phyloP scores from a whole-genome alignment of 2,113 vertebrate genomes.

The Fulica atra region DNA sequence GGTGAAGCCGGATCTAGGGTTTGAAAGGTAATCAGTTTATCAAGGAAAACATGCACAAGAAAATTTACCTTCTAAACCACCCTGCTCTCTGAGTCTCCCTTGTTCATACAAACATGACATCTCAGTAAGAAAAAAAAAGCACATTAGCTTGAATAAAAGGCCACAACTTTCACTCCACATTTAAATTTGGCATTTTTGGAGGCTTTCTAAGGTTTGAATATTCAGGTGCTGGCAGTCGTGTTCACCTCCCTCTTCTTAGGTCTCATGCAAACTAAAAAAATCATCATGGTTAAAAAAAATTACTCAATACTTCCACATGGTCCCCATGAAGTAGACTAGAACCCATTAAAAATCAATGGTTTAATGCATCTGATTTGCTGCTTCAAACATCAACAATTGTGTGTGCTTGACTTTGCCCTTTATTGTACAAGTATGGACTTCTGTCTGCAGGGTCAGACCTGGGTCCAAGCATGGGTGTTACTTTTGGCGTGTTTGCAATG shows the following conservation, averaged over 20 bases:
- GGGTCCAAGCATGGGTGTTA: not conserved
- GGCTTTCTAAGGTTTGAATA: not conserved
- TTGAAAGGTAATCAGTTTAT: not conserved
- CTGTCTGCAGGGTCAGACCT: not conserved
- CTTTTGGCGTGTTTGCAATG: not conserved
- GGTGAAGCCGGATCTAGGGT: not conserved
- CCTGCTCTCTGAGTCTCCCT: not conserved
- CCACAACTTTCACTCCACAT: fast-evolving
- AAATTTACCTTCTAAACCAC: not conserved
- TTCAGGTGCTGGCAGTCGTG: not conserved
- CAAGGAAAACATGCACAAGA: not conserved
- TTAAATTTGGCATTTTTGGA: not conserved
- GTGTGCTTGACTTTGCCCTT: not conserved
- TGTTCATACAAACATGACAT: not conserved
- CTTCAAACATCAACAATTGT: not conserved
- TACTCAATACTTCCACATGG: not conserved
- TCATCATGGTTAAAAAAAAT: not conserved
- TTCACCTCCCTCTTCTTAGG: not conserved
- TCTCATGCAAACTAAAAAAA: not conserved
- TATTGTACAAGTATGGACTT: not conserved
- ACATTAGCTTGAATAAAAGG: not conserved
- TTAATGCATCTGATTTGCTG: not conserved
- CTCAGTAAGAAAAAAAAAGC: not conserved
- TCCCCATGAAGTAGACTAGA: not conserved
- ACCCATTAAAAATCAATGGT: not conserved